A percentile compares a stretch with the other conserved stretches of the same genome.
Conservation (phyloP, 1,140 invertebrate genomes). For the Aphidius ervi region DNA sequence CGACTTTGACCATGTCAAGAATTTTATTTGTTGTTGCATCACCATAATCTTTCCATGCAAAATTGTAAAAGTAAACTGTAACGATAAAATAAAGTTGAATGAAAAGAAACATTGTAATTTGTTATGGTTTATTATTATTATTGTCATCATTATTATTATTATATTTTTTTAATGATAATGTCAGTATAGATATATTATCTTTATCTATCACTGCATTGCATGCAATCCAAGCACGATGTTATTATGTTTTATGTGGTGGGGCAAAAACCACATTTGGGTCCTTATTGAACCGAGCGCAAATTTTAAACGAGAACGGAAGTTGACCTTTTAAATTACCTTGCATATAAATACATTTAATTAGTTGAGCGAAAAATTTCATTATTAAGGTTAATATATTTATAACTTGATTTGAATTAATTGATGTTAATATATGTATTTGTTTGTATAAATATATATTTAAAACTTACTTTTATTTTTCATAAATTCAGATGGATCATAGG, state of each 20-base stretch:
- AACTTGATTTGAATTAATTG: background rate
- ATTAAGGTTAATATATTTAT: background rate
- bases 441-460: background rate
- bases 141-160: no score
- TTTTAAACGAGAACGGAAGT: constrained; percentile 12
- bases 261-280: constrained; percentile 5
- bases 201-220: constrained; percentile 41
- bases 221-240: constrained; percentile 30
- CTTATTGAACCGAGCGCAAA: constrained; percentile 13
- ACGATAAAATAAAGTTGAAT: constrained; percentile 22
- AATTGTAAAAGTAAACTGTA: constrained; percentile 84
- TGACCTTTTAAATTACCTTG: constrained; percentile 13
- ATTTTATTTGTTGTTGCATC: constrained; percentile 70
- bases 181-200: constrained; percentile 2
- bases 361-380: background rate
- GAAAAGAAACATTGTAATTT: no score
- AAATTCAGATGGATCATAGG: constrained; percentile 73
- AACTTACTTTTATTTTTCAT: constrained; percentile 79
- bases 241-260: constrained; percentile 6
- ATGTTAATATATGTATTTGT: background rate
- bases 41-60: constrained; percentile 80
- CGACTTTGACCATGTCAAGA: constrained; percentile 83
- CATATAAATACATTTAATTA: background rate
- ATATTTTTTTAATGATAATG: no score
- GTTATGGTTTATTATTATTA: no score